Conservation (phyloP, 2,888 invertebrate species). For the Drosophila emarginata region DNA sequence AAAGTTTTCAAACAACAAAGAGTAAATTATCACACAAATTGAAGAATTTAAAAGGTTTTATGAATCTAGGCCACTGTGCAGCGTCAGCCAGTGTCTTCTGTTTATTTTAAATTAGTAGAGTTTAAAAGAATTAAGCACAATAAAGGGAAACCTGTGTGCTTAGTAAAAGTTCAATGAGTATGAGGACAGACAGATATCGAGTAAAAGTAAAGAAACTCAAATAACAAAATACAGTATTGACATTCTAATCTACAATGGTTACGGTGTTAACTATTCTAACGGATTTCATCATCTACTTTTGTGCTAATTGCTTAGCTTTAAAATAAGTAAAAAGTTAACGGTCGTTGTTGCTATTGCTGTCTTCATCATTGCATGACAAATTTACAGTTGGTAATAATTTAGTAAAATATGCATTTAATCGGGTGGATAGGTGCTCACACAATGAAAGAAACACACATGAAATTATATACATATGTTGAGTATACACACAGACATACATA, state of each 20-base stretch:
- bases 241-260: neutral
- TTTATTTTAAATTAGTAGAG: constrained; percentile 48
- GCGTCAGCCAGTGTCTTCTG: constrained; percentile 15
- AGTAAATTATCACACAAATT: no score
- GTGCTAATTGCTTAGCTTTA: constrained; percentile 23
- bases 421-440: neutral
- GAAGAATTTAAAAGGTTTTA: neutral
- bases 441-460: neutral
- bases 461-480: constrained; percentile 12
- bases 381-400: constrained; percentile 46
- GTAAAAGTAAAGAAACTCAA: neutral
- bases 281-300: neutral
- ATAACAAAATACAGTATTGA: neutral
- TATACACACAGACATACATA: constrained; percentile 13
- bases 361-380: constrained; percentile 39
- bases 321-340: constrained; percentile 8
- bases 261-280: neutral
- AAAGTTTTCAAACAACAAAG: no score
- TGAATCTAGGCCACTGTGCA: constrained; percentile 16
- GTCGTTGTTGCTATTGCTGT: constrained; percentile 3
- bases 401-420: constrained; percentile 51
- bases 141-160: constrained; percentile 1
- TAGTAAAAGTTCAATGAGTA: neutral
- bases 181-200: no score
- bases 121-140: constrained; percentile 39